These are phyloP conservation scores for Allygus modestus DNA, from an alignment of 2,888 invertebrate genomes.

Conservation along the genomic window DNA sequence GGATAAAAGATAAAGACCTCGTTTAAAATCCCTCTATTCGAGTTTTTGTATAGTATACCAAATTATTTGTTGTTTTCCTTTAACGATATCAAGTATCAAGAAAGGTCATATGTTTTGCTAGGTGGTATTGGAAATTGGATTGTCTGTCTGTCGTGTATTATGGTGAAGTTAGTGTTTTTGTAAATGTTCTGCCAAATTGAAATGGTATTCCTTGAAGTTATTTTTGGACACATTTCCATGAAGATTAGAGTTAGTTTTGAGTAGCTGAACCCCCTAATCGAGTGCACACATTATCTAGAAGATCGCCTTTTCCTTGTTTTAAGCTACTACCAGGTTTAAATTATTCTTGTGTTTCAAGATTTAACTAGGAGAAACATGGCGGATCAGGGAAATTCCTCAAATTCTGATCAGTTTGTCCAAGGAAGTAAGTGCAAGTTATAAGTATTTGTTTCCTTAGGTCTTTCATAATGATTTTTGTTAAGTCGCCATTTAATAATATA, in stretches of 20 bases:
- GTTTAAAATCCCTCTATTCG: too few relatives aligned
- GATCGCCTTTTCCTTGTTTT: background rate
- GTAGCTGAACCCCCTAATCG: background rate
- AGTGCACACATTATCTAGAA: background rate
- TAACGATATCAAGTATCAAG: too few relatives aligned
- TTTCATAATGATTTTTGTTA: background rate
- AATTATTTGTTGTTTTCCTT: too few relatives aligned
- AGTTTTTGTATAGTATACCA: too few relatives aligned
- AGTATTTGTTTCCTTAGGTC: background rate
- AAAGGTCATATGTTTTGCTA: background rate
- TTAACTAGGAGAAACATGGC: background rate
- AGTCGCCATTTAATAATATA: background rate
- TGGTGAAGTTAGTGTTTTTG: background rate
- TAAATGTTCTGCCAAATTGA: constrained; percentile 26
- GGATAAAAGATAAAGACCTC: too few relatives aligned
- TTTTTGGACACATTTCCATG: constrained; percentile 20
- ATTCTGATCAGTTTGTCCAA: constrained; percentile 15
- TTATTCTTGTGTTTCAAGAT: background rate
- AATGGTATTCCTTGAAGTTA: constrained; percentile 23
- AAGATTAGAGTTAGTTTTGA: background rate
- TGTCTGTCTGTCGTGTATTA: background rate
- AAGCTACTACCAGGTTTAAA: background rate
- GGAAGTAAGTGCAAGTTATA: constrained; percentile 6
- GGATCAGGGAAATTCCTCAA: constrained; percentile 33
- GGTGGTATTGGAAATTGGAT: background rate